Conservation (phyloP, 2,113 vertebrate genomes). For the Pedetes capensis region DNA sequence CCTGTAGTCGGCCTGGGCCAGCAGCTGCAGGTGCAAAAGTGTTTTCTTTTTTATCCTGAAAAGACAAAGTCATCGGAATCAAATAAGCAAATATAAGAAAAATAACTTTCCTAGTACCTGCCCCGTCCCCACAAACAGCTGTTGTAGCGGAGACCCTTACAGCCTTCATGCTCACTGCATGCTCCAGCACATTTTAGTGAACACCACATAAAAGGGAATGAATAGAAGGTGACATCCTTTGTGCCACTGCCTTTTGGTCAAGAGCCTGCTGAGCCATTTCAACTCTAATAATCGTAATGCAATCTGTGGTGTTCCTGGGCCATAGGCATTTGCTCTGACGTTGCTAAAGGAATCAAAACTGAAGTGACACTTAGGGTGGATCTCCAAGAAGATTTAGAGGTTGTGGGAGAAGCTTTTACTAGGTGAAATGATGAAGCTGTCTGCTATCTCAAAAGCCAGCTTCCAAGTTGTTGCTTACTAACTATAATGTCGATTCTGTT, state of each 20-base stretch:
- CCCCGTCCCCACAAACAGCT: background rate
- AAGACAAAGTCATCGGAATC: background rate
- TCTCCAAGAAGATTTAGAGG: background rate
- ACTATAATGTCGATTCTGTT: no score
- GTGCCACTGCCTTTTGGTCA: background rate
- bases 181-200: background rate
- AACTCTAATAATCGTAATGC: background rate
- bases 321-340: accelerated
- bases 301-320: background rate
- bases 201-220: background rate
- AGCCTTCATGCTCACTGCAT: background rate
- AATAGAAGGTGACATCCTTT: background rate
- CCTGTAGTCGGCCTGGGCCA: constrained; percentile 84
- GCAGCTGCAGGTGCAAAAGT: constrained; percentile 86
- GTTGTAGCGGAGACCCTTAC: background rate
- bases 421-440: background rate
- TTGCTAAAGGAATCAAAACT: background rate
- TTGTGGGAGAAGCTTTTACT: background rate
- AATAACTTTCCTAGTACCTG: background rate
- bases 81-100: background rate
- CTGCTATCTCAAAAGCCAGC: background rate
- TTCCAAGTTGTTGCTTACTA: background rate
- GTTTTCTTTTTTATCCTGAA: constrained; percentile 93
- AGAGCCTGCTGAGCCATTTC: background rate
- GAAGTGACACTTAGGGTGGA: background rate